phyloP scores from a whole-genome alignment of 2,888 invertebrate species.

The Leptinotarsa peninsularis region DNA sequence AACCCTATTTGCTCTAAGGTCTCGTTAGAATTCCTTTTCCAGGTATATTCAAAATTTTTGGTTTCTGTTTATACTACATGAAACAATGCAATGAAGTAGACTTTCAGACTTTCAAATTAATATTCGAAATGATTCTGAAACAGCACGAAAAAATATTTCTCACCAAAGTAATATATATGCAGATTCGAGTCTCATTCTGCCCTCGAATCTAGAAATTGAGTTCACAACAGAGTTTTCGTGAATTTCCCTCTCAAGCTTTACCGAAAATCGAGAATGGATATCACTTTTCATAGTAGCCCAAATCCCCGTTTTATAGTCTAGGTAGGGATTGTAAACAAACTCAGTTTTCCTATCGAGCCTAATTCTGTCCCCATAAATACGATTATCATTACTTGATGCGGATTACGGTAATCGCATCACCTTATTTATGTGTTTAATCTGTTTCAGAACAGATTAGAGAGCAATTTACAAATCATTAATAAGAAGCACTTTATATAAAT shows the following conservation, averaged over 20 bases:
- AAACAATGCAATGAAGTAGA: no score
- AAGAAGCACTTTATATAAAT: no score
- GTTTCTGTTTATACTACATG: no score
- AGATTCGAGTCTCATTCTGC: not conserved
- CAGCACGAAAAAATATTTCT: not conserved
- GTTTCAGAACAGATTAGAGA: not conserved
- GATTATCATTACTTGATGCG: constrained; percentile 26
- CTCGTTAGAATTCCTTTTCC: no score
- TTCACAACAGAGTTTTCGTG: constrained; percentile 22
- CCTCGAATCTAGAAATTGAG: not conserved
- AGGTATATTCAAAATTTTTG: no score
- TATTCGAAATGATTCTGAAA: not conserved
- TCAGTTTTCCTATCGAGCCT: constrained; percentile 22
- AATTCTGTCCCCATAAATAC: constrained; percentile 24
- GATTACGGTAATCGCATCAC: constrained; percentile 25
- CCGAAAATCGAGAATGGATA: constrained; percentile 21
- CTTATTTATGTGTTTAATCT: constrained; percentile 28
- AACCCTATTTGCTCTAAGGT: no score
- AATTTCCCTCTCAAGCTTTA: constrained; percentile 2
- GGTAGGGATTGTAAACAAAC: constrained; percentile 27
- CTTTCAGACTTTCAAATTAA: no score
- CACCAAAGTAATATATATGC: not conserved
- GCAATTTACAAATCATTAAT: not conserved
- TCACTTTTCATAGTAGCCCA: constrained; percentile 26
- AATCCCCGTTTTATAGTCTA: constrained; percentile 28